Evolutionary conservation across 2,113 vertebrate species (phyloP).

Genomic region (Cavia aperea): DNA sequence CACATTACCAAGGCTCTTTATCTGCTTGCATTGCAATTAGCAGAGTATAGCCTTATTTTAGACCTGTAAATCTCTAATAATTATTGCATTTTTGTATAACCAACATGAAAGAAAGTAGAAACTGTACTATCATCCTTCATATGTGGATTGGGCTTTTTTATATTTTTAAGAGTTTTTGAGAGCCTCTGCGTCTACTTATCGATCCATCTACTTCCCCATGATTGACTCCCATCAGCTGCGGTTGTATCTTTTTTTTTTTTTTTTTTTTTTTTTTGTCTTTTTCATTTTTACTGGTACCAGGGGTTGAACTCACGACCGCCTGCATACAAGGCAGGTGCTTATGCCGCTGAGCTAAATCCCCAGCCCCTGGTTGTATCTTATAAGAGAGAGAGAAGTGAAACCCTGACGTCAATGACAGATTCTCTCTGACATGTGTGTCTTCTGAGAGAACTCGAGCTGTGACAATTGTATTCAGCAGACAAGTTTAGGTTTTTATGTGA

Average conservation of each 20-base stretch:
- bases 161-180: background rate
- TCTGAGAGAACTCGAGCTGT: background rate
- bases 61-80: background rate
- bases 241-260: background rate
- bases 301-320: too few relatives aligned
- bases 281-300: too few relatives aligned
- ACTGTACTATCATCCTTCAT: rapidly evolving
- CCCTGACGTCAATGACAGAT: background rate
- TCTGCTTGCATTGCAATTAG: background rate
- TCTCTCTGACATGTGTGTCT: background rate
- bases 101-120: background rate
- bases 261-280: too few relatives aligned
- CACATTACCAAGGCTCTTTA: too few relatives aligned
- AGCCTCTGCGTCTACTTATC: background rate
- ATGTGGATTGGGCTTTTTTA: background rate
- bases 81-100: background rate
- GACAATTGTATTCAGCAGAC: background rate
- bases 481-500: slow-evolving; percentile 1
- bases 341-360: too few relatives aligned
- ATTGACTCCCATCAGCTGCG: background rate
- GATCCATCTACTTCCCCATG: background rate
- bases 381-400: background rate
- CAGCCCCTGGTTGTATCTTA: background rate
- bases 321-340: too few relatives aligned
- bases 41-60: background rate